Conservation (phyloP, 2,113 vertebrate genomes). For the Shinisaurus crocodilurus region DNA sequence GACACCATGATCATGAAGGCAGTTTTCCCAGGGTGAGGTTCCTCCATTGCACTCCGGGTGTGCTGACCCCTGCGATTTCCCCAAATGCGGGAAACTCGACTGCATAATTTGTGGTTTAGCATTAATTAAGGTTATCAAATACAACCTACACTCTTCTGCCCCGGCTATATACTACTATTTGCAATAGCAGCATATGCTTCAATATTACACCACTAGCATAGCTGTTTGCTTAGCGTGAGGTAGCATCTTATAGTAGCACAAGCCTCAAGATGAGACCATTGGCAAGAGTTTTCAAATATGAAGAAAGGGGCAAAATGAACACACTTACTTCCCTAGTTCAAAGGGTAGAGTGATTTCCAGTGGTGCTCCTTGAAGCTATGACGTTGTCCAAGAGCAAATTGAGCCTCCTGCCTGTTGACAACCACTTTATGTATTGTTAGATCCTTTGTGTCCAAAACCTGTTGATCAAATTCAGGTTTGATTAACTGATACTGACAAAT, state of each 20-base stretch:
- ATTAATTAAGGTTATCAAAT: not conserved
- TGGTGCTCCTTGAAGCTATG: slow-evolving; percentile 89
- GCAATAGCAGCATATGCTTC: not conserved
- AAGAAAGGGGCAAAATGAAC: not conserved
- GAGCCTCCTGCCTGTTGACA: slow-evolving; percentile 85
- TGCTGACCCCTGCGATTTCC: too few relatives aligned
- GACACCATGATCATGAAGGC: too few relatives aligned
- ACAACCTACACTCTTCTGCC: not conserved
- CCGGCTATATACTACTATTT: not conserved
- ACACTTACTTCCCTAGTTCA: slow-evolving; percentile 87
- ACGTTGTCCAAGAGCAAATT: slow-evolving; percentile 83
- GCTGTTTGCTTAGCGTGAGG: not conserved
- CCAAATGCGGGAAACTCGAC: too few relatives aligned
- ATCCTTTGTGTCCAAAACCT: slow-evolving; percentile 92
- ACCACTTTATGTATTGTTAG: slow-evolving; percentile 84
- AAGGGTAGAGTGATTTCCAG: slow-evolving; percentile 89
- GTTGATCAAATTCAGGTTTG: slow-evolving; percentile 55
- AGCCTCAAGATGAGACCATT: not conserved
- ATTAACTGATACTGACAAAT: not conserved
- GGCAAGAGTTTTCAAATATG: not conserved
- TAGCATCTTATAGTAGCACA: not conserved
- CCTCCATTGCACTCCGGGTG: too few relatives aligned
- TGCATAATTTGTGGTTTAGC: too few relatives aligned
- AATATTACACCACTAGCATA: not conserved
- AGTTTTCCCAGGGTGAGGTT: too few relatives aligned